phyloP scores from a whole-genome alignment of 2,888 invertebrate species.

The Phaedon cochleariae region DNA sequence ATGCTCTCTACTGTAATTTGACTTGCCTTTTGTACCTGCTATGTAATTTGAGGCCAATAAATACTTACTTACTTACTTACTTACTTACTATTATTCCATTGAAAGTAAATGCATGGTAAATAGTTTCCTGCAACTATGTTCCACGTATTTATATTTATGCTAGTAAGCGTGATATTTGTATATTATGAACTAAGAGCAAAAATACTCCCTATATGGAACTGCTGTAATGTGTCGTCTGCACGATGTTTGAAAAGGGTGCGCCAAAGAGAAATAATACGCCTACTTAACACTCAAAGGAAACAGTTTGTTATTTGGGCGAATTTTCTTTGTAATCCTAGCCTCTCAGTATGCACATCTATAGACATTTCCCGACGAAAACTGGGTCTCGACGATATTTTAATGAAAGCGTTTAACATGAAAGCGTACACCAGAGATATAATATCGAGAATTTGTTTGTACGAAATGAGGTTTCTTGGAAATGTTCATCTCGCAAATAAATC shows the following conservation, averaged over 20 bases:
- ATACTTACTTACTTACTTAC: no score
- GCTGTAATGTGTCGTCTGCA: neutral
- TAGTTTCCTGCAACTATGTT: no score
- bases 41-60: no score
- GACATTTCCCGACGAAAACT: neutral
- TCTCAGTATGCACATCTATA: conserved; percentile 11
- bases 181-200: no score
- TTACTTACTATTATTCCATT: no score
- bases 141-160: no score
- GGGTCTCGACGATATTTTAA: conserved; percentile 21
- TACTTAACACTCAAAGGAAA: conserved; percentile 26
- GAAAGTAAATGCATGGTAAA: no score
- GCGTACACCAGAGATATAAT: conserved; percentile 25
- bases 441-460: conserved; percentile 28
- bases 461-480: conserved; percentile 25
- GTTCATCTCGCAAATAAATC: conserved; percentile 32
- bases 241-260: neutral
- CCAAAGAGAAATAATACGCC: neutral
- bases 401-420: conserved; percentile 29
- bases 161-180: no score
- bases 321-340: conserved; percentile 26
- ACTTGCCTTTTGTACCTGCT: no score
- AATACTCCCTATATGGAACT: no score
- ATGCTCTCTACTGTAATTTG: no score
- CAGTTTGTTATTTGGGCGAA: neutral